Evolutionary conservation across 2,888 invertebrate genomes (phyloP), one percentile per base, ranked within the genome.

Genomic region (Drosophila cracens): DNA sequence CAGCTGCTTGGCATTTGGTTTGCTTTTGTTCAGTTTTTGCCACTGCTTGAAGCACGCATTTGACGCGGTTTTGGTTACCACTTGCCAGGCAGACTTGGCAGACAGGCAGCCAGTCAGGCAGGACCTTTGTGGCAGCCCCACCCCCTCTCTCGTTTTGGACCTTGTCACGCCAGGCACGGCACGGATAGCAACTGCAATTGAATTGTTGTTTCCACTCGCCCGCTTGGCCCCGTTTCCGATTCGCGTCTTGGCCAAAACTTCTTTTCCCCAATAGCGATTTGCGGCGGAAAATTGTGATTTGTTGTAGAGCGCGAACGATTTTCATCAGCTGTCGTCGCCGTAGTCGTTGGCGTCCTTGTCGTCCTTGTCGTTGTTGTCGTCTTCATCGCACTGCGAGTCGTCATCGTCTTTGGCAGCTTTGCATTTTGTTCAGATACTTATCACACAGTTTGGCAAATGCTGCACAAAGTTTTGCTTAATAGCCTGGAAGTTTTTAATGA

Each of bases 361-460:
- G 70, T 70, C 49, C 10, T 43, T 82, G 53, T 34, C 63, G 31
- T 72, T 56, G 40, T 57, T 63, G 66, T 67, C 51, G 29, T 54
- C 61, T 70, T 70, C 60, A 21, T 51, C 49, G 70, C 65, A 40
- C 70, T 65, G 58, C 64, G 53, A 74, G 36, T 70, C 75, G 65
- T 62, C 71, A 34, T 65, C 72, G 49, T 54, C 67, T 89, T 85
- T 89, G 87, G 89, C 87, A 89, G 89, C 85, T 86, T 86, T 86
- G 89, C 85, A 86, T 86, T 86, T 90, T 90, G 80, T 76, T 88
- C 87, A 87, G 87, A 87, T 87, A 87, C 87, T 87, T 87, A 87
- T 87, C 87, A 90, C 87, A 90, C 87, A 90, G 90, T 87, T 86
- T 90, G 86, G 87, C 89, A 84, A 89, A 89, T 89, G 89, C 85